These are phyloP conservation scores for Carassius gibelio DNA, from an alignment of 2,113 vertebrate species.

Conservation along the genomic window DNA sequence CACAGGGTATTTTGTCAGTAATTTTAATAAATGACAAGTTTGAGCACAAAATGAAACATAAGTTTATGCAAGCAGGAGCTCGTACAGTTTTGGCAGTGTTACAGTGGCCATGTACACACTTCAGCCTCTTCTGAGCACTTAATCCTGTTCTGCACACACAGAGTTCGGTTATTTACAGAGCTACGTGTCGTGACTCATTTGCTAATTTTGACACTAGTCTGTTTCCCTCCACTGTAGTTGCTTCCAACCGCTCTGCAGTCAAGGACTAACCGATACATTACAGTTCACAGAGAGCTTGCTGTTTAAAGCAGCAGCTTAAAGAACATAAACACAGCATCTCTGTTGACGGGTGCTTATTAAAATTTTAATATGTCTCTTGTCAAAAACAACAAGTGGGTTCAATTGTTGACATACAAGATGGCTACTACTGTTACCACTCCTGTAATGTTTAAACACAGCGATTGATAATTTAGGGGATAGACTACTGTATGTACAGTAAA, in stretches of 20 bases:
- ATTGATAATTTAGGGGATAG: not conserved
- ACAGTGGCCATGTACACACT: conserved; percentile 12
- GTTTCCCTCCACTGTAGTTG: conserved; percentile 10
- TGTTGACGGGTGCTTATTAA: not conserved
- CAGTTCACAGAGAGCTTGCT: conserved; percentile 3
- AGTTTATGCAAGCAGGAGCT: not conserved
- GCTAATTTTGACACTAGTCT: conserved; percentile 13
- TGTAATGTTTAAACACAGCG: not conserved
- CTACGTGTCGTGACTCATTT: conserved; percentile 18
- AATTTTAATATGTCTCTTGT: not conserved
- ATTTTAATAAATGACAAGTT: not conserved
- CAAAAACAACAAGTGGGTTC: not conserved
- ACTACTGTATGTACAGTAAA: not conserved
- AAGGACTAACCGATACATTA: not conserved
- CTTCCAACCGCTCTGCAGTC: conserved; percentile 10
- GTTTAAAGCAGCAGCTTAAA: conserved; percentile 20
- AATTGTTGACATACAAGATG: not conserved
- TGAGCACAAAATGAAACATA: not conserved
- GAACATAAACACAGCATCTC: conserved; percentile 18
- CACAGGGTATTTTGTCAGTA: not conserved
- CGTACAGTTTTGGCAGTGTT: not conserved
- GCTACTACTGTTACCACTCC: not conserved
- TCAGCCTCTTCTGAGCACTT: conserved; percentile 14
- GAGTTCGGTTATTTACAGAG: conserved; percentile 4
- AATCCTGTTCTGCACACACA: conserved; percentile 24